Conservation (phyloP, 2,113 vertebrate species). For the Acinonyx jubatus region DNA sequence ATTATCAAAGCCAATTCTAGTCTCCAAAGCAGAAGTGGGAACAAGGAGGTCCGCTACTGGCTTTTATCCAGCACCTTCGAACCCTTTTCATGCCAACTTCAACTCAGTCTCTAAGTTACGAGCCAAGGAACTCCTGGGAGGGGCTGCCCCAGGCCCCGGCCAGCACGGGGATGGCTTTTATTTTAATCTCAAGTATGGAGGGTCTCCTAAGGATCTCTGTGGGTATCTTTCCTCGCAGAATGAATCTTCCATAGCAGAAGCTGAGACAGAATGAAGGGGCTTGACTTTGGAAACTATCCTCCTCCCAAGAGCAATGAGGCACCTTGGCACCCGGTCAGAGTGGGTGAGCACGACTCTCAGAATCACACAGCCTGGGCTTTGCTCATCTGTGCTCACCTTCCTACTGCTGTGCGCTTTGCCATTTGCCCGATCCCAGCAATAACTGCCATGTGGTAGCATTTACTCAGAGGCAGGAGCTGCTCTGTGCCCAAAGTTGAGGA, state of each 20-base stretch:
- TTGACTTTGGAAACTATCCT: neutral
- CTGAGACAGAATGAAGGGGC: neutral
- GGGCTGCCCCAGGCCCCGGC: accelerated
- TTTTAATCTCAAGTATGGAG: accelerated
- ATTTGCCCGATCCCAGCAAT: neutral
- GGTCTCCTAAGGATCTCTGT: neutral
- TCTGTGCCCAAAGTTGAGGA: neutral
- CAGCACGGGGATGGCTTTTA: accelerated
- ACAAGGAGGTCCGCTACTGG: accelerated
- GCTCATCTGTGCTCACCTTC: neutral
- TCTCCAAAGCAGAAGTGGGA: neutral
- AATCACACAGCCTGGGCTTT: neutral
- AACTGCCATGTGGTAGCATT: neutral
- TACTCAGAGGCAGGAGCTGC: neutral
- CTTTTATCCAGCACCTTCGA: neutral
- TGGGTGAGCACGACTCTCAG: neutral
- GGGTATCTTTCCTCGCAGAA: neutral
- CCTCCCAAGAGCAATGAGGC: neutral
- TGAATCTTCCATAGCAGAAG: neutral
- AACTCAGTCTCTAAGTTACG: accelerated
- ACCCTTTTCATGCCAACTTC: neutral
- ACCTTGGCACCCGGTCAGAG: neutral
- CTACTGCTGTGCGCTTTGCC: neutral
- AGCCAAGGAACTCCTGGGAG: neutral
- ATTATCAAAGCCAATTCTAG: neutral